Percentiles rank a stretch among this genome's conserved stretches.
Evolutionary conservation across 2,797 vertebrate genomes (phyloP).

Genomic region (Coracias cyanogaster): DNA sequence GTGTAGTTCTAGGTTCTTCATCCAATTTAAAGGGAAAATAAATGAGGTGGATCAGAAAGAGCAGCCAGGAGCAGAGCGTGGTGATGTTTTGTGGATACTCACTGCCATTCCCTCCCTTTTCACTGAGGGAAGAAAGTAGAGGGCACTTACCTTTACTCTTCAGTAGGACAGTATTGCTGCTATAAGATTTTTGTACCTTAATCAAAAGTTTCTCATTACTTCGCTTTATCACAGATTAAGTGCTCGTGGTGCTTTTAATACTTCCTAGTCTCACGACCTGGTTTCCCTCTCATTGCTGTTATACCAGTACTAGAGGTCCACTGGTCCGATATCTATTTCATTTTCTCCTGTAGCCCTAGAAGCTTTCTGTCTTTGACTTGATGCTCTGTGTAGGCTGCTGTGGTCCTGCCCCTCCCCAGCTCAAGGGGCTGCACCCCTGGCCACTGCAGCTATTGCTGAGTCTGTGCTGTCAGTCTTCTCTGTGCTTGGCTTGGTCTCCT

Average conservation of each 20-base stretch:
- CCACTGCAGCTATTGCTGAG: accelerated
- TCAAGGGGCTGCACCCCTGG: background rate
- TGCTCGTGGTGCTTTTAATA: background rate
- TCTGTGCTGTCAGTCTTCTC: background rate
- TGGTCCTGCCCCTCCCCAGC: background rate
- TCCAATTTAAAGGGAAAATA: background rate
- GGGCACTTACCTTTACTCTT: background rate
- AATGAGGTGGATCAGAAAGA: background rate
- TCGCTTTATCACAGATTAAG: background rate
- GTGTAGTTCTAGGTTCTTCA: background rate
- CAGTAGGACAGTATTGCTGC: background rate
- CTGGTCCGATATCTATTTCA: accelerated
- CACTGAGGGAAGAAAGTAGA: background rate
- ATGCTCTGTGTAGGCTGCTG: background rate
- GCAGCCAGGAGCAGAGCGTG: background rate
- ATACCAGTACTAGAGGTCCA: background rate
- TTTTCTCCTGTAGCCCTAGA: background rate
- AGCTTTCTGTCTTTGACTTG: background rate
- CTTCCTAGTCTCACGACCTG: background rate
- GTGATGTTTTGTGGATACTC: background rate
- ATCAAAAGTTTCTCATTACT: background rate
- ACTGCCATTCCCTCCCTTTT: background rate
- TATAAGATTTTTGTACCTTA: background rate
- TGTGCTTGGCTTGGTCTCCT: background rate
- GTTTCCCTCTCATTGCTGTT: background rate